Evolutionary conservation across 2,888 invertebrate species (phyloP), one percentile per base, ranked within the genome.

Genomic region (Nemapogon koenigi): DNA sequence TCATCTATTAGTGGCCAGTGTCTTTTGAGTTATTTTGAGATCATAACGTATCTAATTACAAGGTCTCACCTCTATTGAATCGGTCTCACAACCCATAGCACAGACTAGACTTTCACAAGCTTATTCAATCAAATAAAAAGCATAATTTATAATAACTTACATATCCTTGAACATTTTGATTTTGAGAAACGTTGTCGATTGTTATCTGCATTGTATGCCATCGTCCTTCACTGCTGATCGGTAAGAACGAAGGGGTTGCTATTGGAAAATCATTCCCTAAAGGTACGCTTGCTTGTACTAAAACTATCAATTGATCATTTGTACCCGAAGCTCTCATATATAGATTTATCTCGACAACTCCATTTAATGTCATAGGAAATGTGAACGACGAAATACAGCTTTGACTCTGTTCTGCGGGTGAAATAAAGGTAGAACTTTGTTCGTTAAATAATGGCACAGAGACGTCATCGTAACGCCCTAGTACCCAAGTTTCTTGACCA

Each of bases 281-380:
- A 41, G 52, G 49, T 16, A 14, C 15, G 7, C 4, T 17, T 4
- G 32, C 32, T 30, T 38, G 41, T 11, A 56, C 53, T 6, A 61
- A 38, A 4, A 67, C 38, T 3, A 51, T 46, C 3, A 70, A 37
- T 27, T 51, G 50, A 42, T 65, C 60, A 4, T 29, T 31, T 1
- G 1, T 0, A 3, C 38, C 36, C 0, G 15, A 16, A 3, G 55
- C 47, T 8, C 54, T 44, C 51, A 65, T 55, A 36, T 47, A 63
- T 7, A 62, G 37, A 28, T 53, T 52, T 2, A 60, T 48, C 54
- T 69, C 60, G 2, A 70, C 29, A 10, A 36, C 22, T 11, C 67
- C 67, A 4, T 43, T 42, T 6, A 47, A 40, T 2, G 49, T 31
- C 53, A 67, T 54, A 1, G 45, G 17, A 36, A 66, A 57, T 8